Percentiles rank a stretch among this genome's conserved stretches.
Evolutionary conservation across 2,113 vertebrate genomes (phyloP).

Genomic region (Genyomyrus donnyi): DNA sequence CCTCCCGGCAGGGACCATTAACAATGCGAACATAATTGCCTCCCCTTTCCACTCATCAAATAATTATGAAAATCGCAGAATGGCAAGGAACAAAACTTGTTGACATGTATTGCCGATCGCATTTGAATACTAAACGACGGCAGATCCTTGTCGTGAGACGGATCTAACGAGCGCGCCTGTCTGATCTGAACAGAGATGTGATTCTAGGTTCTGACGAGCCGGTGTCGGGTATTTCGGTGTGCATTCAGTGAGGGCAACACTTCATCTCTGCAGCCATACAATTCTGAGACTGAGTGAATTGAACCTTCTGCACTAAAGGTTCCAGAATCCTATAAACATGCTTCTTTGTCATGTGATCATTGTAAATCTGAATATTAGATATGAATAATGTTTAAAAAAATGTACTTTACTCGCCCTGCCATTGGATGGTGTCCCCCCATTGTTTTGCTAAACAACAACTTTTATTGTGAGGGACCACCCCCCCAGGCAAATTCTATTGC

Average conservation of each 20-base stretch:
- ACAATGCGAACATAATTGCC: constrained; percentile 3
- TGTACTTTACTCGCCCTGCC: background rate
- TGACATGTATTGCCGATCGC: background rate
- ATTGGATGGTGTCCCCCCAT: background rate
- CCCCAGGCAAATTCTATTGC: too few relatives aligned
- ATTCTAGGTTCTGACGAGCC: background rate
- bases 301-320: background rate
- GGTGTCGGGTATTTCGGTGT: background rate
- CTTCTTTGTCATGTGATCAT: background rate
- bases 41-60: background rate
- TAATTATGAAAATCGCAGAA: background rate
- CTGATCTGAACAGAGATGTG: background rate
- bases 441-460: too few relatives aligned
- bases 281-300: background rate
- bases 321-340: background rate
- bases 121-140: background rate
- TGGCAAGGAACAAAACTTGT: background rate
- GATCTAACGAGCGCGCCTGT: background rate
- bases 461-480: too few relatives aligned
- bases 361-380: background rate
- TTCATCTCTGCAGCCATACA: background rate
- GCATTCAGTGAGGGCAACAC: background rate
- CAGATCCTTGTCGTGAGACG: background rate
- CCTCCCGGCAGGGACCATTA: background rate
- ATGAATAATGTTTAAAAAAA: background rate